phyloP scores from a whole-genome alignment of 2,888 invertebrate genomes.

The Sialis lutaria region DNA sequence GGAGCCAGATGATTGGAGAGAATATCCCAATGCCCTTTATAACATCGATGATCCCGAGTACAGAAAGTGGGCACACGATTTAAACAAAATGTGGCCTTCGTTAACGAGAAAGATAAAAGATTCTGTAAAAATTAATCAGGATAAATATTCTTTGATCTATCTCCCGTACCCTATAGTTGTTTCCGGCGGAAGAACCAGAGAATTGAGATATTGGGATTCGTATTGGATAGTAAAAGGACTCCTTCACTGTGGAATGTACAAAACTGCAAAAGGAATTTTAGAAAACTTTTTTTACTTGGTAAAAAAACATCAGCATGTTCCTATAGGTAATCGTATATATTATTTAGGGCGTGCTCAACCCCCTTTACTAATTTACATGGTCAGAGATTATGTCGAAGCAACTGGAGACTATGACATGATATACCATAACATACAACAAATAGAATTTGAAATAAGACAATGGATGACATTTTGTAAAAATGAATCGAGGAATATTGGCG shows the following conservation, averaged over 20 bases:
- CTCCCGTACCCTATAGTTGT: constrained; percentile 42
- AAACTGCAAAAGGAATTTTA: constrained; percentile 57
- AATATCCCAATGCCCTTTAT: no score
- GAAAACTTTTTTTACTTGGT: constrained; percentile 57
- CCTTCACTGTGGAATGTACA: constrained; percentile 55
- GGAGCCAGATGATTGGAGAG: no score
- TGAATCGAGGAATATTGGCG: no score
- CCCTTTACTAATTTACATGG: constrained; percentile 53
- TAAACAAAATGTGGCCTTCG: constrained; percentile 45
- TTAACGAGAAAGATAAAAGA: constrained; percentile 41
- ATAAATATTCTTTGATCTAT: constrained; percentile 22
- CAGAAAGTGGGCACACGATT: constrained; percentile 26
- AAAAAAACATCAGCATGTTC: constrained; percentile 47
- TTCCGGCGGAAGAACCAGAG: constrained; percentile 54
- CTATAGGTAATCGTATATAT: constrained; percentile 71
- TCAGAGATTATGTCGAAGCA: constrained; percentile 42
- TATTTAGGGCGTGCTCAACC: constrained; percentile 58
- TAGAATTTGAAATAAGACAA: constrained; percentile 46
- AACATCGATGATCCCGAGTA: no score
- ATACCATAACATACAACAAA: constrained; percentile 29
- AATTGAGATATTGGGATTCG: constrained; percentile 76
- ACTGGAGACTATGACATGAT: constrained; percentile 47
- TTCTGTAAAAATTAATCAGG: constrained; percentile 29
- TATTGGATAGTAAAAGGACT: constrained; percentile 76
- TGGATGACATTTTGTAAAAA: constrained; percentile 27